Base-by-base conservation (phyloP, 2,888 invertebrate genomes). In the Luperina testacea region DNA sequence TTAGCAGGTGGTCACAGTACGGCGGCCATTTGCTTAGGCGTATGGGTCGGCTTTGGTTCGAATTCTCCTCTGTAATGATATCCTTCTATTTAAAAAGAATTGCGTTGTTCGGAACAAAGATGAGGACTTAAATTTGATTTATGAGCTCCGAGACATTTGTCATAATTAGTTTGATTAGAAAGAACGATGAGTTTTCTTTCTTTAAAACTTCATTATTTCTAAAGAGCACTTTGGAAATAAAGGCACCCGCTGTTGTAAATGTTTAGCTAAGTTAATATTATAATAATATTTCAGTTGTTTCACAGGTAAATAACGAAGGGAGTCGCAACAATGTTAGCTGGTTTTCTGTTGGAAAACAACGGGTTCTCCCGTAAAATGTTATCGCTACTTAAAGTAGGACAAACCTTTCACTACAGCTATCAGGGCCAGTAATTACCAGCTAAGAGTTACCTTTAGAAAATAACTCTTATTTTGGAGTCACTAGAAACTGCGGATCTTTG, bases 341-440 rank as follows among this genome's bases (percentile, higher is more conserved):
- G 72, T 87, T 83, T 76, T 83, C 82, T 84, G 69, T 68, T 53
- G 38, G 64, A 38, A 72, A 77, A 82, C 80, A 86, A 80, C 83
- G 83, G 74, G 69, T 73, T 83, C 75, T 77, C 70, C 75, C 68
- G 76, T 88, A 81, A 81, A 87, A 87, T 82, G 32, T 89, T 87
- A 89, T 88, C 81, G 87, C 78, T 75, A 74, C 77, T 83, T 82
- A 64, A 85, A 88, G 85, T 89, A 81, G 87, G 78, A 83, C 87
- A 83, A 85, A 85, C 83, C 85, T 83, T 88, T 87, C 85, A 89
- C 89, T 88, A 87, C 69, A 78, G 87, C 77, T 88, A 89, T 89
- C 84, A 83, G 78, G 57, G 76, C 59, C 79, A 78, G 87, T 89
- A 87, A 89, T 89, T 88, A 85, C 81, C 79, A 75, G 73, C 80